These are phyloP conservation scores for Apantesis nais DNA, from an alignment of 2,888 invertebrate species.

Conservation along the genomic window DNA sequence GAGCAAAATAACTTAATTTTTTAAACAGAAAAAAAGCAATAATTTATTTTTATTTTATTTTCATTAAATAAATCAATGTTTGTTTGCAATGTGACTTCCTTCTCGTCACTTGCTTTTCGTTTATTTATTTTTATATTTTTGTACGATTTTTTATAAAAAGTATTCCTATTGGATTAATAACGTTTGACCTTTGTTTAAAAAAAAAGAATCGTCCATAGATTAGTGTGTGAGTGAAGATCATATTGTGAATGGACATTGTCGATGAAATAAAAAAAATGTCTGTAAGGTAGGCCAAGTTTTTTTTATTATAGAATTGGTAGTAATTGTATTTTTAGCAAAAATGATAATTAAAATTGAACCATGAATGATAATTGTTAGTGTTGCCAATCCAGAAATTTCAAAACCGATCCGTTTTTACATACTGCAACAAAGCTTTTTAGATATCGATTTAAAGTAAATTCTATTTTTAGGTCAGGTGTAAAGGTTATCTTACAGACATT, in stretches of 20 bases:
- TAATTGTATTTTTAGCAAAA: constrained; percentile 26
- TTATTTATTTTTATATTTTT: constrained; percentile 35
- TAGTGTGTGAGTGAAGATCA: constrained; percentile 68
- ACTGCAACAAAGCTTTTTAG: not conserved
- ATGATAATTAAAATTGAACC: constrained; percentile 61
- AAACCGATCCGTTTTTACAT: not conserved
- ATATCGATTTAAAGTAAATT: not conserved
- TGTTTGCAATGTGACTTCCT: constrained; percentile 81
- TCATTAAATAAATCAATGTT: constrained; percentile 66
- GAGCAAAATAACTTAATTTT: constrained; percentile 49
- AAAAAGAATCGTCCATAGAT: constrained; percentile 44
- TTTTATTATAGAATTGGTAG: constrained; percentile 43
- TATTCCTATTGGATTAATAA: constrained; percentile 26
- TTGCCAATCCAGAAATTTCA: constrained; percentile 4
- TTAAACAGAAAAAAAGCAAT: constrained; percentile 37
- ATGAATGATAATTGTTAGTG: constrained; percentile 69
- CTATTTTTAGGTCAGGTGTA: constrained; percentile 3
- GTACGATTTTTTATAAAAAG: constrained; percentile 18
- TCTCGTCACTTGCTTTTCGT: constrained; percentile 72
- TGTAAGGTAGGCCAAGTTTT: constrained; percentile 83
- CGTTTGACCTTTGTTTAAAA: constrained; percentile 36
- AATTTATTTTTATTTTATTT: constrained; percentile 51
- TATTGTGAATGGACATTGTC: constrained; percentile 83
- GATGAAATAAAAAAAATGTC: constrained; percentile 72
- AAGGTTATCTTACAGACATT: constrained; percentile 83